A percentile compares a stretch with the other conserved stretches of the same genome.
Conservation (phyloP, 2,888 invertebrate genomes). For the Zaprionus bogoriensis region DNA sequence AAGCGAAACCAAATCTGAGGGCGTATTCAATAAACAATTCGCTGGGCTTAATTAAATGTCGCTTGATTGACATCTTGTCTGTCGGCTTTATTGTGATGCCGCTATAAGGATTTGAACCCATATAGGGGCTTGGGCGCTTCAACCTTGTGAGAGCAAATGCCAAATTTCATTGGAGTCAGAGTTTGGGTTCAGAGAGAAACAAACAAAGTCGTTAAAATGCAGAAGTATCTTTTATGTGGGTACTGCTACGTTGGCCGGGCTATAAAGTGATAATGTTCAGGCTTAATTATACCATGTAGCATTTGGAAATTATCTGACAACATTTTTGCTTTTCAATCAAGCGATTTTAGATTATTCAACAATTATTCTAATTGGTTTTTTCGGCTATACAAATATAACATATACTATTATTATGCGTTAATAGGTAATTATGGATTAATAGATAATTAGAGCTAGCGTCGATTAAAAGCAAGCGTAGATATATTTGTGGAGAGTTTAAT, state of each 20-base stretch:
- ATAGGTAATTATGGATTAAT: too few relatives aligned
- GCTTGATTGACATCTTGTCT: conserved; percentile 28
- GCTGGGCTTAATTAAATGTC: conserved; percentile 20
- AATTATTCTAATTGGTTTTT: too few relatives aligned
- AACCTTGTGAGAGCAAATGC: conserved; percentile 8
- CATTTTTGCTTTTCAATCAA: too few relatives aligned
- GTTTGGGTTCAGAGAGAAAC: neutral
- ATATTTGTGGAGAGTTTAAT: too few relatives aligned
- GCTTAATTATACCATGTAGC: neutral
- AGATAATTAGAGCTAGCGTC: too few relatives aligned
- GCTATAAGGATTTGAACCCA: neutral
- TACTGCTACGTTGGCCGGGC: neutral
- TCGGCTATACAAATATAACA: too few relatives aligned
- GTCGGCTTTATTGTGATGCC: conserved; percentile 9
- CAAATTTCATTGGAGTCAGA: neutral
- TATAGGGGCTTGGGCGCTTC: conserved; percentile 9
- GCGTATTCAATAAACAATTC: conserved; percentile 14
- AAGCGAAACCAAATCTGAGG: neutral
- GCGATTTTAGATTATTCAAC: too few relatives aligned
- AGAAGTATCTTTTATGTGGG: conserved; percentile 6
- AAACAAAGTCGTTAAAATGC: neutral
- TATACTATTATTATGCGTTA: too few relatives aligned
- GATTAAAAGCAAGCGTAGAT: too few relatives aligned
- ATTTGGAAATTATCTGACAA: neutral
- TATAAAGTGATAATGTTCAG: neutral